Evolutionary conservation across 2,797 vertebrate species (phyloP).

Genomic region (Columba guinea): DNA sequence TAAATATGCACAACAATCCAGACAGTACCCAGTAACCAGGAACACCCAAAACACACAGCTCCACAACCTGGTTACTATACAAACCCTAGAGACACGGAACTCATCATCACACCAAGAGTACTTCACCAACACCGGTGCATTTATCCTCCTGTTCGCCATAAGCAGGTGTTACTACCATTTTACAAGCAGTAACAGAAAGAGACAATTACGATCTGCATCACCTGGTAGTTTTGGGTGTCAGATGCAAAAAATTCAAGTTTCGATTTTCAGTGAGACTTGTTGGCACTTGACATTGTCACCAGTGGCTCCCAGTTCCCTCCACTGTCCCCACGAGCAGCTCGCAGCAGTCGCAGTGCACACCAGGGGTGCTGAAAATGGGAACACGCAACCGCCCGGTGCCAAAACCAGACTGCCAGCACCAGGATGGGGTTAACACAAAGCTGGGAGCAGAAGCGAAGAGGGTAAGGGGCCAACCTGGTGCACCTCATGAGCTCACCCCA

Average conservation of each 20-base stretch:
- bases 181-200: not conserved
- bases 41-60: too few relatives aligned
- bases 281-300: not conserved
- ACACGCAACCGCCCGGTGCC: accelerated
- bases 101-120: too few relatives aligned
- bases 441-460: not conserved
- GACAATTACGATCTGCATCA: accelerated
- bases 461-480: not conserved
- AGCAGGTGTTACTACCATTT: not conserved
- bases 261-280: accelerated
- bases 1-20: not conserved
- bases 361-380: not conserved
- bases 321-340: accelerated
- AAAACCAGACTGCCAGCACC: not conserved
- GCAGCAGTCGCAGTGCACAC: accelerated
- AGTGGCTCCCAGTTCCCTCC: not conserved
- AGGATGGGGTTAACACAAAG: not conserved
- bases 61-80: not conserved
- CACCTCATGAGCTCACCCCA: not conserved
- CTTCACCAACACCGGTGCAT: not conserved
- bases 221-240: not conserved
- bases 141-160: not conserved
- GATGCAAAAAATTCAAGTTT: not conserved
- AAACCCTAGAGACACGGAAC: not conserved
- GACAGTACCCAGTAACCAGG: not conserved